These are phyloP conservation scores for Coenobita brevimanus DNA, from an alignment of 1,140 invertebrate genomes.

Conservation along the genomic window DNA sequence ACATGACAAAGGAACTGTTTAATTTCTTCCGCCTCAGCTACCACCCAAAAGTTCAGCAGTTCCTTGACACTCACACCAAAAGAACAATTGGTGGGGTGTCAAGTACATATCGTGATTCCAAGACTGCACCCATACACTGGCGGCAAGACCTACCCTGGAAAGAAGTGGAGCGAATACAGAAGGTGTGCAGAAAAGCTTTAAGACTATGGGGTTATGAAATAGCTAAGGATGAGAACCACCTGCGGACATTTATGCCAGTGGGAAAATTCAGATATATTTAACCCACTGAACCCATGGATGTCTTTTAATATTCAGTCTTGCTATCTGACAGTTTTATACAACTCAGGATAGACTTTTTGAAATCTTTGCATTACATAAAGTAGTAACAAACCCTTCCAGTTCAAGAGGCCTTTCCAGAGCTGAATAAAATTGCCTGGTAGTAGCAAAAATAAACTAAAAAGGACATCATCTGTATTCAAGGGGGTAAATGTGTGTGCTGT, in stretches of 20 bases:
- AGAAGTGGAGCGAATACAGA: slow-evolving; percentile 78
- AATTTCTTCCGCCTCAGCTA: slow-evolving; percentile 84
- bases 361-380: too few species aligned
- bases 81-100: slow-evolving; percentile 85
- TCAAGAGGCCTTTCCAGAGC: too few species aligned
- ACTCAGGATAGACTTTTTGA: too few species aligned
- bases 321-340: too few species aligned
- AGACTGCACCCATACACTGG: slow-evolving; percentile 89
- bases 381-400: too few species aligned
- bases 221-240: slow-evolving; percentile 74
- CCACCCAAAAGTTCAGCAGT: slow-evolving; percentile 81
- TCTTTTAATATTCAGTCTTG: too few species aligned
- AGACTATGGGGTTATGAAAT: slow-evolving; percentile 83
- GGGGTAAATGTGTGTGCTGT: too few species aligned
- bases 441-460: too few species aligned
- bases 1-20: slow-evolving; percentile 81
- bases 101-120: slow-evolving; percentile 87
- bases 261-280: neutral
- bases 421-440: too few species aligned
- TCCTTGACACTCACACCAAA: slow-evolving; percentile 87
- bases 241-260: slow-evolving; percentile 56
- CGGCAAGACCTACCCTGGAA: slow-evolving; percentile 79
- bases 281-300: too few species aligned
- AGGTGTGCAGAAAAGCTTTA: slow-evolving; percentile 83
- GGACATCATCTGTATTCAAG: too few species aligned